Evolutionary conservation across 2,888 invertebrate species (phyloP), one percentile per base, ranked within the genome.

Genomic region (Apocheima hispidaria): DNA sequence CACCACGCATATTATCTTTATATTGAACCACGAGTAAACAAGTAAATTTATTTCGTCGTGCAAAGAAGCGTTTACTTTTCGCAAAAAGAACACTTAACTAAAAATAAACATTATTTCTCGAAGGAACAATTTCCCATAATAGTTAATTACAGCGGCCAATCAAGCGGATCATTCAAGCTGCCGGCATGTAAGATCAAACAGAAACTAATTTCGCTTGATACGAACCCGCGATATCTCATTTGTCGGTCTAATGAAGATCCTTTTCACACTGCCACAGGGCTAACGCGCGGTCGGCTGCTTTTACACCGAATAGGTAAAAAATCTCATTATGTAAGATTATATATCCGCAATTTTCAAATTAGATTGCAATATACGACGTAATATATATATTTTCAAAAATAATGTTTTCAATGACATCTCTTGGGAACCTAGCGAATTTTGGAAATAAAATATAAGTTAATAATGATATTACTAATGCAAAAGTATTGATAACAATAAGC

Each of bases 211-310:
- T 77, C 69, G 63, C 69, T 74, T 73, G 78, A 75, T 75, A 74
- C 74, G 66, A 56, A 68, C 64, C 77, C 69, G 67, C 73, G 73
- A 78, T 79, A 81, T 82, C 82, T 79, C 79, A 79, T 84, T 84
- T 81, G 77, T 70, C 68, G 74, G 66, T 73, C 72, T 82, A 84
- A 83, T 83, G 82, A 81, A 80, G 80, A 79, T 77, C 80, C 81
- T 77, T 83, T 81, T 77, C 71, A 74, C 64, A 61, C 62, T 65
- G 65, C 60, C 64, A 61, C 63, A 69, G 60, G 30, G 59, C 52
- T 63, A 49, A 12, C 52, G 46, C 55, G 44, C 14, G 26, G 20
- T 36, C 48, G 38, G 16, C 41, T 18, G 49, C 4, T 21, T 44
- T 60, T 23, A 60, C 50, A 60, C 60, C 50, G 44, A 30, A n/a